Evolutionary conservation across 1,140 invertebrate species (phyloP), one percentile per base, ranked within the genome.

Genomic region (Atta colombica): DNA sequence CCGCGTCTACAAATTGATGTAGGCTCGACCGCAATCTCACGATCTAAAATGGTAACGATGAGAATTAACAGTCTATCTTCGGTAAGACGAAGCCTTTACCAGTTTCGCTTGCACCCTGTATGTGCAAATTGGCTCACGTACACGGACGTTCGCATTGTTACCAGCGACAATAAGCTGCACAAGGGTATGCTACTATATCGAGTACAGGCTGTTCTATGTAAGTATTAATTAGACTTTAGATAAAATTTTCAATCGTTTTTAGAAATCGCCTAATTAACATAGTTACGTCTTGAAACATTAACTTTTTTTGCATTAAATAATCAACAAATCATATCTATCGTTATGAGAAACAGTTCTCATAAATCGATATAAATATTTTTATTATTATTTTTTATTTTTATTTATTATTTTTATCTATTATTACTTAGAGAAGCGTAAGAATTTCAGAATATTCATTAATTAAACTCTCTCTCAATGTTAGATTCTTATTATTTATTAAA

Each of bases 1-100:
- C 45, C 49, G 49, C 49, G 35, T 12, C 72, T 51, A 77, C 77
- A 89, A 88, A 90, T 89, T 74, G 45, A 87, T 88, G 75, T 68
- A 72, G 72, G 60, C 68, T 71, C 77, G 89, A 71, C 87, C 91
- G 45, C 86, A 81, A 92, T 92, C 92, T 92, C 92, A 92, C 92
- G 92, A 92, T 92, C 91, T 87, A 65, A 90, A 91, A 92, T 90
- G 87, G 86, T 91, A 92, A 92, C 87, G 85, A 90, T 92, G 91
- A 74, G 90, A 92, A 91, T 86, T 65, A 90, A 85, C 75, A 87
- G 68, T 63, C 86, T 68, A 89, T 89, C 77, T 77, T 28, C 16
- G n/a, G 39, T 25, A 51, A 21, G 8, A 53, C 14, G 71, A 18
- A 31, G 21, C 14, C 28, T 65, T 16, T 28, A 66, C n/a, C 49